phyloP scores from a whole-genome alignment of 2,113 vertebrate species.

The Climacteris rufus region DNA sequence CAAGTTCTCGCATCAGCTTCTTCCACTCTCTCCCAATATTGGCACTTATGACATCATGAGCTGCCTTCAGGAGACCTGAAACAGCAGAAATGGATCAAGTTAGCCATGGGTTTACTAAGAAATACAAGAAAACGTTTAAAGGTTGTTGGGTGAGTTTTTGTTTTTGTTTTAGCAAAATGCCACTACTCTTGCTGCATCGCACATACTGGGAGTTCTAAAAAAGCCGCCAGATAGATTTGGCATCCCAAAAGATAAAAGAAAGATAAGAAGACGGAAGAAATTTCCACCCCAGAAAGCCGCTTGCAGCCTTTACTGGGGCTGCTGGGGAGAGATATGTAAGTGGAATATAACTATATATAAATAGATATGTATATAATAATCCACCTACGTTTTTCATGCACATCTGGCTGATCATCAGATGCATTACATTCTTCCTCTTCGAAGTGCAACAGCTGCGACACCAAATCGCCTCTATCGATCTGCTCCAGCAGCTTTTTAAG shows the following conservation, averaged over 20 bases:
- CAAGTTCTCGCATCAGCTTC: conserved; percentile 74
- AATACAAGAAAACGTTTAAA: rapidly evolving
- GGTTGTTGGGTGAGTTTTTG: not conserved
- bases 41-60: conserved; percentile 64
- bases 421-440: not conserved
- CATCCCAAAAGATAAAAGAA: not conserved
- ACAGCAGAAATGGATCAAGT: not conserved
- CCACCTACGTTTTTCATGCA: conserved; percentile 67
- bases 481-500: not conserved
- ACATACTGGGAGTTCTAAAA: no score
- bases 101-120: not conserved
- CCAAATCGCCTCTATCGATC: conserved; percentile 20
- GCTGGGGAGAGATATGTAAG: rapidly evolving
- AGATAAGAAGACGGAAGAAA: rapidly evolving
- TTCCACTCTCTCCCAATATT: conserved; percentile 78
- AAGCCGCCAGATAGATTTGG: not conserved
- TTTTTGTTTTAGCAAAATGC: not conserved
- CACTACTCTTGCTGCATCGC: not conserved
- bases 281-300: not conserved
- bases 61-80: conserved; percentile 71
- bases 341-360: not conserved
- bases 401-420: not conserved
- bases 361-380: not conserved
- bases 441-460: not conserved
- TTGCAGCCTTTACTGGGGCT: not conserved